Conservation (phyloP, 2,888 invertebrate species). For the Tenthredo distinguenda region DNA sequence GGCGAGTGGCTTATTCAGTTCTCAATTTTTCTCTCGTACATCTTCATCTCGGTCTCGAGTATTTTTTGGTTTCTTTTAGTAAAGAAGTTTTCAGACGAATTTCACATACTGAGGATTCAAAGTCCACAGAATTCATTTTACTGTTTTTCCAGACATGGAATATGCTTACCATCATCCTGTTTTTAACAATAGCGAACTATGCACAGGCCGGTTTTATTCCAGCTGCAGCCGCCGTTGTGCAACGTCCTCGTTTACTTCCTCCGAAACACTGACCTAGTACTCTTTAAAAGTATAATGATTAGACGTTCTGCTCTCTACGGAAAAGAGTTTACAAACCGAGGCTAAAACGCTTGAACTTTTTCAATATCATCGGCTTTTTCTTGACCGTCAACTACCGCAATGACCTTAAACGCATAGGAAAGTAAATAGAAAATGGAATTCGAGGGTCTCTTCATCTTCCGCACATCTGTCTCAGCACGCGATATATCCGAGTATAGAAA, state of each 20-base stretch:
- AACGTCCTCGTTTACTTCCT: slow-evolving; percentile 6
- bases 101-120: background rate
- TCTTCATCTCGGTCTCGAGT: background rate
- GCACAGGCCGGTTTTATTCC: background rate
- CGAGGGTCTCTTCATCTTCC: background rate
- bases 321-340: background rate
- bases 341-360: background rate
- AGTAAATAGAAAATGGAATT: background rate
- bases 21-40: background rate
- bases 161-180: background rate
- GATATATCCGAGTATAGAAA: slow-evolving; percentile 3
- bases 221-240: background rate
- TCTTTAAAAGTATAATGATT: slow-evolving; percentile 2
- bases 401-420: background rate
- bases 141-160: background rate
- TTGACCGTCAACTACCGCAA: background rate
- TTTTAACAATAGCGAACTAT: background rate
- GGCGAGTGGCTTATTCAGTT: background rate
- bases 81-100: background rate
- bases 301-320: background rate
- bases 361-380: background rate
- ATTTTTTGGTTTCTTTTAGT: background rate
- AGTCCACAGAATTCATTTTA: background rate
- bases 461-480: slow-evolving; percentile 18
- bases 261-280: slow-evolving; percentile 21